Base-by-base conservation (phyloP, 1,140 invertebrate species). In the Zaprionus inermis region DNA sequence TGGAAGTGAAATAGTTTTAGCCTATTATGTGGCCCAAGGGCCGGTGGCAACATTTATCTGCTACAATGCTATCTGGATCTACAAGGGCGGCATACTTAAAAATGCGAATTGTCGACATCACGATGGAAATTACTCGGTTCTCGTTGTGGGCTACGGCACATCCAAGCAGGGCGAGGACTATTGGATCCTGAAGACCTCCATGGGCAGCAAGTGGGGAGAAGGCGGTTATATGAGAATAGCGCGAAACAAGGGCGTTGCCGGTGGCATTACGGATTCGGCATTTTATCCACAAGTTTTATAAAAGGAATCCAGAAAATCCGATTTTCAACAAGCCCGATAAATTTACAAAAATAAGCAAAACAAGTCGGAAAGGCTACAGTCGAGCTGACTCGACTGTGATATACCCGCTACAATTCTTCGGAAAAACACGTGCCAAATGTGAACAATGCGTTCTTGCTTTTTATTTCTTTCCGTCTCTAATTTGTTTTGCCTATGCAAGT, bases 131-230 rank as follows among this genome's bases (percentile, higher is more conserved):
- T 16, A 66, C 28, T 54, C 69, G 22, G 69, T 72, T 6, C 69
- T 72, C 7, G 54, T 66, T 52, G 69, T 72, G 4, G 69, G 69
- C 18, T 72, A 52, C 44, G 61, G 61, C 5, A 22, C 12, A 12
- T 38, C 12, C 41, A 36, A 52, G 10, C 11, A 10, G 2, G 12
- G 11, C 0, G 69, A 61, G 0, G 63, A 66, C n/a, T 72, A 32
- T 22, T 66, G 69, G 63, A 58, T 72, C 0, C 12, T 72, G 24
- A 66, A 72, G 20, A 72, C 63, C 0, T 55, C 63, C 2, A 7
- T 58, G 69, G 55, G 63, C 3, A 0, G 6, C 4, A 3, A 32
- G 0, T 72, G 44, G 44, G 63, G 69, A 2, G 55, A 72, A 18
- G 32, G 22, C 16, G 63, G 69, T 14, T 72, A 72, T 34, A 14